Evolutionary conservation across 1,140 invertebrate genomes (phyloP).

Genomic region (Drosophila pseudoobscura): DNA sequence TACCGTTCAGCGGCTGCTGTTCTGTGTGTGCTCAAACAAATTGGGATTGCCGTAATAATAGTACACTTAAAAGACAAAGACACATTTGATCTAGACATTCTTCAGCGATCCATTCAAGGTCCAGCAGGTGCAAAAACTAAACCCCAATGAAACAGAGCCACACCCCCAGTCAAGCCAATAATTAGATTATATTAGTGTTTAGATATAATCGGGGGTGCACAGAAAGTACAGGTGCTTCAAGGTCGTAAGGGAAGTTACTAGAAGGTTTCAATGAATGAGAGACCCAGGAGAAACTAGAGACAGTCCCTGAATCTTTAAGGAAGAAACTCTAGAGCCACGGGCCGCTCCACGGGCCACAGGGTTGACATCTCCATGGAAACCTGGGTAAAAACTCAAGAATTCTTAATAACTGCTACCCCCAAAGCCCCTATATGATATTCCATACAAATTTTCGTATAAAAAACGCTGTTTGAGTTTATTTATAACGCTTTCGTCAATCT

Average conservation of each 20-base stretch:
- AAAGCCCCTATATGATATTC: neutral
- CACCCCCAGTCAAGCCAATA: constrained; percentile 37
- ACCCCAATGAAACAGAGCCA: too few relatives aligned
- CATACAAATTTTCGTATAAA: constrained; percentile 55
- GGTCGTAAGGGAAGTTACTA: too few relatives aligned
- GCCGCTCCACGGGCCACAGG: too few relatives aligned
- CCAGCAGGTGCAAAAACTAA: constrained; percentile 27
- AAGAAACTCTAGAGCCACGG: too few relatives aligned
- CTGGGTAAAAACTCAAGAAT: neutral
- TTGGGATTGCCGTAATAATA: constrained; percentile 57
- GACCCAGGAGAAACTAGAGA: too few relatives aligned
- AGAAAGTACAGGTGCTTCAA: neutral
- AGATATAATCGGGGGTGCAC: constrained; percentile 23
- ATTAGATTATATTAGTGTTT: constrained; percentile 28
- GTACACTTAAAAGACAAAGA: constrained; percentile 52
- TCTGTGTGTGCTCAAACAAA: constrained; percentile 50
- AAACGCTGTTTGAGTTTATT: constrained; percentile 73
- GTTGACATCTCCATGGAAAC: neutral
- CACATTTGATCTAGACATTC: constrained; percentile 58
- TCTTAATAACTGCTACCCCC: neutral
- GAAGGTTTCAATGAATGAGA: too few relatives aligned
- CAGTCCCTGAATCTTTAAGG: neutral
- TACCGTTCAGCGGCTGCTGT: constrained; percentile 36
- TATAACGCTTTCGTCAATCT: constrained; percentile 78
- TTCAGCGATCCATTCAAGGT: constrained; percentile 65